Conservation (phyloP, 2,888 invertebrate genomes). For the Agrotis clavis region DNA sequence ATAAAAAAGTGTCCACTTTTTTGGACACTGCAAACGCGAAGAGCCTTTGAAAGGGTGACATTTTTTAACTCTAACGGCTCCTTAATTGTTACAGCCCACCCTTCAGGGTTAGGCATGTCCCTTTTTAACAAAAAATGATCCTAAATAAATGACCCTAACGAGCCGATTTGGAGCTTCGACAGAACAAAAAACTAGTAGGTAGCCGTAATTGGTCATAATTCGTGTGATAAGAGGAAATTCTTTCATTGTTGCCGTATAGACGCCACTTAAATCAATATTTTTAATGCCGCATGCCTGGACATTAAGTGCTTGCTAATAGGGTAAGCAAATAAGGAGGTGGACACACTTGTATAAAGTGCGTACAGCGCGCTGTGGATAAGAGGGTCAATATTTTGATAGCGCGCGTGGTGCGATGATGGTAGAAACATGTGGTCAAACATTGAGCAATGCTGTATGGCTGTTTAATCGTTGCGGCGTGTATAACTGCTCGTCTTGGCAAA, state of each 20-base stretch:
- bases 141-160: slow-evolving; percentile 86
- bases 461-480: slow-evolving; percentile 79
- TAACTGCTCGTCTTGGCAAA: slow-evolving; percentile 75
- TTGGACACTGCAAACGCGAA: slow-evolving; percentile 82
- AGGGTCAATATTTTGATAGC: slow-evolving; percentile 90
- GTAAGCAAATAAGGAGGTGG: slow-evolving; percentile 83
- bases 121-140: slow-evolving; percentile 84
- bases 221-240: slow-evolving; percentile 82
- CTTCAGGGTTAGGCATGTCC: slow-evolving; percentile 82
- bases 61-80: slow-evolving; percentile 88
- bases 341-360: slow-evolving; percentile 84
- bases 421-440: slow-evolving; percentile 90
- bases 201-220: slow-evolving; percentile 81
- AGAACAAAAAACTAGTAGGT: slow-evolving; percentile 80
- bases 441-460: slow-evolving; percentile 83
- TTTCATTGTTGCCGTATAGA: slow-evolving; percentile 74
- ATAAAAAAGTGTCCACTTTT: slow-evolving; percentile 88
- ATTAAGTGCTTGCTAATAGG: slow-evolving; percentile 87
- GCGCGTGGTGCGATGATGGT: slow-evolving; percentile 80
- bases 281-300: slow-evolving; percentile 80
- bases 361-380: slow-evolving; percentile 86
- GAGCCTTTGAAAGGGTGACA: slow-evolving; percentile 87
- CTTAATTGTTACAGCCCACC: slow-evolving; percentile 89
- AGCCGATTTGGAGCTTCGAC: slow-evolving; percentile 74
- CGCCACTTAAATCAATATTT: slow-evolving; percentile 84